A percentile compares a stretch with the other conserved stretches of the same genome.
Conservation (phyloP, 2,113 vertebrate species). For the Clarias batrachus region DNA sequence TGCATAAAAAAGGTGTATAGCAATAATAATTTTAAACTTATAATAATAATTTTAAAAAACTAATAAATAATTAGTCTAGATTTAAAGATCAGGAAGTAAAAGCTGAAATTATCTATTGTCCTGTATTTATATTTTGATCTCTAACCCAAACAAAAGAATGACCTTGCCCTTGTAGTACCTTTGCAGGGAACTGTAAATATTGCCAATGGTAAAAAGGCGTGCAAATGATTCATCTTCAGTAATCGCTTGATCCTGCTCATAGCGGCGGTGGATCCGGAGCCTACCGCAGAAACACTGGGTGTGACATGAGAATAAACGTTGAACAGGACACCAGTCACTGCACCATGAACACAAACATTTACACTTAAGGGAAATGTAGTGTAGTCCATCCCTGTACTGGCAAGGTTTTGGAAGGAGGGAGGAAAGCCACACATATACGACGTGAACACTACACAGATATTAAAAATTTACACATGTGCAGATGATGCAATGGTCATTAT, state of each 20-base stretch:
- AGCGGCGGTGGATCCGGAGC: background rate
- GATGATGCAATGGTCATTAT: background rate
- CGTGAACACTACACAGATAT: background rate
- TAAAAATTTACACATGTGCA: background rate
- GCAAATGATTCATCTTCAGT: background rate
- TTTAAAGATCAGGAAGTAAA: too few relatives aligned
- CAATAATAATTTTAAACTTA: too few relatives aligned
- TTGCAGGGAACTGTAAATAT: background rate
- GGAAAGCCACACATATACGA: background rate
- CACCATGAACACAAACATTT: background rate
- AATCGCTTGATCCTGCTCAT: background rate
- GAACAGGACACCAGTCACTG: background rate
- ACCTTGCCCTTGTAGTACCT: background rate
- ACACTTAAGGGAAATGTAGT: background rate
- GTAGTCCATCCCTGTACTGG: background rate
- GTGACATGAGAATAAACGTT: background rate
- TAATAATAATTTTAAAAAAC: too few relatives aligned
- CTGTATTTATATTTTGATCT: background rate
- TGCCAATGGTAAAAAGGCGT: background rate
- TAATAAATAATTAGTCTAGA: too few relatives aligned
- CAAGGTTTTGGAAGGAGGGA: background rate
- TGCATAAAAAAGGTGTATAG: background rate
- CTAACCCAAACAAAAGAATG: too few relatives aligned
- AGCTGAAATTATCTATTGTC: background rate
- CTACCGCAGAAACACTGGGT: background rate